Percentiles rank a stretch among this genome's conserved stretches.
Evolutionary conservation across 1,140 invertebrate species (phyloP).

Genomic region (Bombus superbus): DNA sequence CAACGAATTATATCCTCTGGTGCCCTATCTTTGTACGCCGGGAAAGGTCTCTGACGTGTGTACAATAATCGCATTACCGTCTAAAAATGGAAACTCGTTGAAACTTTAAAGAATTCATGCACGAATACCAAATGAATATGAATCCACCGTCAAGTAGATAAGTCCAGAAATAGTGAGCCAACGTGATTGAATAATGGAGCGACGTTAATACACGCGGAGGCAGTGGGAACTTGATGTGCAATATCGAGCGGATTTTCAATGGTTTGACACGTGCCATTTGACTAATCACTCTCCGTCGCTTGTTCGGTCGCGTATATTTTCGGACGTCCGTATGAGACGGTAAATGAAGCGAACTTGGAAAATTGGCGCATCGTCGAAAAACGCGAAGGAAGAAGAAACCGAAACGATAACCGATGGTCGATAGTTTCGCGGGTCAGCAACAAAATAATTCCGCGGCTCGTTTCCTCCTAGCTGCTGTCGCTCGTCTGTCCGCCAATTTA

Average conservation of each 20-base stretch:
- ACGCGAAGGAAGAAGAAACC: slow-evolving; percentile 1
- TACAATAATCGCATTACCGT: neutral
- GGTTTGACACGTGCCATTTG: neutral
- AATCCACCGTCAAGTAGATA: neutral
- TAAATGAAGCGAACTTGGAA: neutral
- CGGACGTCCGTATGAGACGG: neutral
- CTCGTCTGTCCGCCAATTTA: slow-evolving; percentile 50
- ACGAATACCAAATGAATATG: too few relatives aligned
- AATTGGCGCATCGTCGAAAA: neutral
- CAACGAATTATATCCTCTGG: neutral
- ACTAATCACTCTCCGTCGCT: neutral
- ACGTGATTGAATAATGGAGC: too few relatives aligned
- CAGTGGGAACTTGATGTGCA: neutral
- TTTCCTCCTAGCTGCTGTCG: slow-evolving; percentile 26
- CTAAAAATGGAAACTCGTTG: neutral
- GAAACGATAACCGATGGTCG: neutral
- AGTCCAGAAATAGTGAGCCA: neutral
- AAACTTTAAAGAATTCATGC: too few relatives aligned
- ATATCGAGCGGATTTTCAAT: neutral
- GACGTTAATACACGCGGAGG: neutral
- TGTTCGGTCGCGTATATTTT: neutral
- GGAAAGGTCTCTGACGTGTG: neutral
- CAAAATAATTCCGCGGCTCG: slow-evolving; percentile 48
- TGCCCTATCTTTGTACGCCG: neutral
- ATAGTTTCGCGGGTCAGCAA: slow-evolving; percentile 47